Conservation (phyloP, 2,888 invertebrate species). For the Xiphydria camelus region DNA sequence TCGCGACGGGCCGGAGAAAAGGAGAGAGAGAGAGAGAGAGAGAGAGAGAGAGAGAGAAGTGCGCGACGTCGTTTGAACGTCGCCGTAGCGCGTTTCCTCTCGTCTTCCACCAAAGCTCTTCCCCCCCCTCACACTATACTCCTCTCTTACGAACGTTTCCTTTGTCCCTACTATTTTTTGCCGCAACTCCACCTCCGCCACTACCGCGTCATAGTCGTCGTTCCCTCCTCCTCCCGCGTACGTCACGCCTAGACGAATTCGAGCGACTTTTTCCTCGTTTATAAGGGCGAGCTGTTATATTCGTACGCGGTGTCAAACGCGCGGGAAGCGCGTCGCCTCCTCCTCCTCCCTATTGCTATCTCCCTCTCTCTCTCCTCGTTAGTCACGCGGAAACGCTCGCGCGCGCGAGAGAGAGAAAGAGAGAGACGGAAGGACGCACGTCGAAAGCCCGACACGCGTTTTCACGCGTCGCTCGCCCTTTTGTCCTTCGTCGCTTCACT, state of each 20-base stretch:
- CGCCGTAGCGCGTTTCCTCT: conserved; percentile 35
- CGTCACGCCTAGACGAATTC: too few species aligned
- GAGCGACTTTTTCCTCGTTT: too few species aligned
- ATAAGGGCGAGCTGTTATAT: too few species aligned
- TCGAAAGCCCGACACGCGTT: too few species aligned
- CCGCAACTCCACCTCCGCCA: not conserved
- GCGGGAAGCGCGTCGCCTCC: too few species aligned
- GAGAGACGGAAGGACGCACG: too few species aligned
- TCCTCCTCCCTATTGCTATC: too few species aligned
- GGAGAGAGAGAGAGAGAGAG: not conserved
- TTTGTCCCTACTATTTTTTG: conserved; percentile 29
- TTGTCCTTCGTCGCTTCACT: not conserved
- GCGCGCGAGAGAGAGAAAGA: too few species aligned
- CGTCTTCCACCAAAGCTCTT: conserved; percentile 17
- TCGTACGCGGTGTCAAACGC: too few species aligned
- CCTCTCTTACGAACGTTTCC: conserved; percentile 31
- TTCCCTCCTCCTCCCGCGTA: too few species aligned
- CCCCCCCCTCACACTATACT: conserved; percentile 10
- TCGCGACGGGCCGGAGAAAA: not conserved
- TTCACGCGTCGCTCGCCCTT: not conserved
- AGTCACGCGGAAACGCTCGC: too few species aligned
- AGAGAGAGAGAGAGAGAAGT: not conserved
- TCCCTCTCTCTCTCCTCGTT: too few species aligned
- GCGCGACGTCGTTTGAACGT: conserved; percentile 13
- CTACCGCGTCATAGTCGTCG: not conserved